phyloP scores from a whole-genome alignment of 1,140 invertebrate genomes.

The Holcopasites calliopsidis region DNA sequence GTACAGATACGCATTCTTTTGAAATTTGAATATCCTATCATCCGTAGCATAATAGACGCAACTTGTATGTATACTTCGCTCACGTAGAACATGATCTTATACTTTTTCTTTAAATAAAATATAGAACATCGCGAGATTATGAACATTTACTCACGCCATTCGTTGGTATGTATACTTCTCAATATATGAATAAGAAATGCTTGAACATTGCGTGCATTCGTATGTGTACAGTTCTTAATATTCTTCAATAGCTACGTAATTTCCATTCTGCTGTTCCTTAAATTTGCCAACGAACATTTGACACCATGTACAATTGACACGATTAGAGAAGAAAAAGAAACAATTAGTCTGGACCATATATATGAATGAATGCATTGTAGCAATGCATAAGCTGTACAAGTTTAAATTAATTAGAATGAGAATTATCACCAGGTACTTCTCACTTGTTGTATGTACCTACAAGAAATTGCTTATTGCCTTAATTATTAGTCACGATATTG shows the following conservation, averaged over 20 bases:
- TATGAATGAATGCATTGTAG: constrained; percentile 38
- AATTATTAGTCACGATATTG: constrained; percentile 63
- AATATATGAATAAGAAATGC: constrained; percentile 32
- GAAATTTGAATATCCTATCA: constrained; percentile 25
- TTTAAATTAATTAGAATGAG: constrained; percentile 52
- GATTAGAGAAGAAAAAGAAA: constrained; percentile 38
- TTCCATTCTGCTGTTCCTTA: constrained; percentile 24
- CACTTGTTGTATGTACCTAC: constrained; percentile 45
- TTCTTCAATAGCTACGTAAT: too few species aligned
- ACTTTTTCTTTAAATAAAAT: constrained; percentile 42
- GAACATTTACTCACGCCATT: constrained; percentile 35
- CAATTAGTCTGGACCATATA: constrained; percentile 15
- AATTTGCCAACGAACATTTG: constrained; percentile 35
- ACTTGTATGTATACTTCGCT: constrained; percentile 15
- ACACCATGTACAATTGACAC: constrained; percentile 51
- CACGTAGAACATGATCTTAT: constrained; percentile 25
- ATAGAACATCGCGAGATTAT: constrained; percentile 34
- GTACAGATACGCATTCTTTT: neutral
- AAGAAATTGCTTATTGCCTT: constrained; percentile 59
- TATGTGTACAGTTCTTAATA: constrained; percentile 16
- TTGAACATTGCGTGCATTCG: neutral
- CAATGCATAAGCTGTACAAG: constrained; percentile 28
- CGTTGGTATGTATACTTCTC: constrained; percentile 1
- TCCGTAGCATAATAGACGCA: constrained; percentile 5
- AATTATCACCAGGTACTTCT: constrained; percentile 61